These are phyloP conservation scores for Meteorus colon DNA, from an alignment of 2,888 invertebrate species.

Conservation along the genomic window DNA sequence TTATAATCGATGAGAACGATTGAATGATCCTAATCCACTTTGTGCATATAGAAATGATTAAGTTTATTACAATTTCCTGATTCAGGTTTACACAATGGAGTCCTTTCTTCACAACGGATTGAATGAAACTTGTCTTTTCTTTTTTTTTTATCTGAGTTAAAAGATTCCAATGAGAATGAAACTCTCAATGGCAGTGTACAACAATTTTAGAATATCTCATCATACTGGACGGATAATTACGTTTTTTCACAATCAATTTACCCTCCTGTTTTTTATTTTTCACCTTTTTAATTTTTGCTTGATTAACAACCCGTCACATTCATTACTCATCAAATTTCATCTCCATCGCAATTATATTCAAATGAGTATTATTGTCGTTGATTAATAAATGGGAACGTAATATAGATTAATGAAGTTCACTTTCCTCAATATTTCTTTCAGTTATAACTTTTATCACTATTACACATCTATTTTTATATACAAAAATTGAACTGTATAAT, in stretches of 20 bases:
- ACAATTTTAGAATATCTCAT: constrained; percentile 11
- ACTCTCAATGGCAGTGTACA: constrained; percentile 7
- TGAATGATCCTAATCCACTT: not conserved
- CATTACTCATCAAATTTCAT: not conserved
- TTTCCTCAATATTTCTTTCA: not conserved
- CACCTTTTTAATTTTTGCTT: not conserved
- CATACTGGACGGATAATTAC: constrained; percentile 5
- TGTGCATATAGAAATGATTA: not conserved
- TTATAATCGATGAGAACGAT: not conserved
- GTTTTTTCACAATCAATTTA: not conserved
- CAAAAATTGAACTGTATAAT: not conserved
- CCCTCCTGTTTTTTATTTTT: not conserved
- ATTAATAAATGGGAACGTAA: constrained; percentile 8
- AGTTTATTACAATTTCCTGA: not conserved
- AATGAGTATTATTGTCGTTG: constrained; percentile 5
- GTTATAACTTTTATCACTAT: not conserved
- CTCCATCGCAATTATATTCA: not conserved
- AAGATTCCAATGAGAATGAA: not conserved
- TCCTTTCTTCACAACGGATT: not conserved
- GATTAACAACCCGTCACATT: not conserved
- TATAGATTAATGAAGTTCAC: not conserved
- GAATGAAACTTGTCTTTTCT: not conserved
- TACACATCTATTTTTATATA: not conserved
- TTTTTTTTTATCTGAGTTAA: not conserved
- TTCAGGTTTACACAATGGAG: not conserved